Evolutionary conservation across 2,888 invertebrate species (phyloP).

Genomic region (Stictocephala bisonia): DNA sequence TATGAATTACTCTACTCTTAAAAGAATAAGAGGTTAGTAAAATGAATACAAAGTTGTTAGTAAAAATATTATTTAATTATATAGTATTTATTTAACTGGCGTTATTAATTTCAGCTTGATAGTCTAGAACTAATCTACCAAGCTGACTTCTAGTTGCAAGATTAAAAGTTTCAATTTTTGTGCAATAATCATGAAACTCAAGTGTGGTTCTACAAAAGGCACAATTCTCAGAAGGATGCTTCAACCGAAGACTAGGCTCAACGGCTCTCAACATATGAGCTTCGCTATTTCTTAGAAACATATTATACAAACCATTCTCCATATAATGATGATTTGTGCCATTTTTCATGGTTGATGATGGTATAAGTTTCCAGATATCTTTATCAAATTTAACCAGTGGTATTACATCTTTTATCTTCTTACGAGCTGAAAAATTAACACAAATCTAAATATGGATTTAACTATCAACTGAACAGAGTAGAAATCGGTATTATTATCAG

Average conservation of each 20-base stretch:
- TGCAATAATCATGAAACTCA: slow-evolving; percentile 55
- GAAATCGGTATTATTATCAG: no score
- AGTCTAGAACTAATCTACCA: slow-evolving; percentile 53
- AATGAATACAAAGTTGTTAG: no score
- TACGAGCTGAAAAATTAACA: slow-evolving; percentile 71
- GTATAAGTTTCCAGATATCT: slow-evolving; percentile 67
- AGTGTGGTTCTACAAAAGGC: slow-evolving; percentile 54
- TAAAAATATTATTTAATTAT: no score
- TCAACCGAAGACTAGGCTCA: slow-evolving; percentile 79
- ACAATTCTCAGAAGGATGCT: slow-evolving; percentile 63
- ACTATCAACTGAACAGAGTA: no score
- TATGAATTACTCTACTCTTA: no score
- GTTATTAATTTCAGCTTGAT: slow-evolving; percentile 35
- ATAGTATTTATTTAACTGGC: no score
- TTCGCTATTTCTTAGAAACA: slow-evolving; percentile 75
- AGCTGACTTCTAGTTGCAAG: slow-evolving; percentile 54
- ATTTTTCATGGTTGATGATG: background rate
- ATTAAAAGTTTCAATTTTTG: background rate
- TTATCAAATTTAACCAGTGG: slow-evolving; percentile 74
- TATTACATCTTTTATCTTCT: slow-evolving; percentile 68
- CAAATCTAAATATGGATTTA: slow-evolving; percentile 35
- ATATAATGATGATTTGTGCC: background rate
- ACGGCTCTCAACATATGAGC: slow-evolving; percentile 82
- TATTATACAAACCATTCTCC: slow-evolving; percentile 70
- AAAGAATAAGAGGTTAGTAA: no score